Evolutionary conservation across 2,113 vertebrate species (phyloP).

Genomic region (Laticauda colubrina): DNA sequence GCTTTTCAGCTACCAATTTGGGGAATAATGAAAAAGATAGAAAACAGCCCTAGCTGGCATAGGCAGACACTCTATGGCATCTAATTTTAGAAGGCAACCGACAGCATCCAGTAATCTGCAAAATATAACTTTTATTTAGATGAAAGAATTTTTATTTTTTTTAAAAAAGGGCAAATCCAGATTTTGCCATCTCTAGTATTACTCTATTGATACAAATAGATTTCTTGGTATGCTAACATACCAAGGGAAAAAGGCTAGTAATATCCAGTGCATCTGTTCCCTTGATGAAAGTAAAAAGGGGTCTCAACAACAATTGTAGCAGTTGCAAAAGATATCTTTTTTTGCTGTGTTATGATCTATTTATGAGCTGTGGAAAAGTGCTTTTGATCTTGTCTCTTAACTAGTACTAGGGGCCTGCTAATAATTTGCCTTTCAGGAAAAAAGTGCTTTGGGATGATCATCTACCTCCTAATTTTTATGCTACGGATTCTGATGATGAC

Average conservation of each 20-base stretch:
- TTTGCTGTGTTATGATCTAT: no score
- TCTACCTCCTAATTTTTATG: neutral
- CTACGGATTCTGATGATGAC: neutral
- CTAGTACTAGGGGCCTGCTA: neutral
- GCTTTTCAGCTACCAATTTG: neutral
- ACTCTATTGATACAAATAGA: no score
- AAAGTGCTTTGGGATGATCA: neutral
- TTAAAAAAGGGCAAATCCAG: no score
- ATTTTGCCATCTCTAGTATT: no score
- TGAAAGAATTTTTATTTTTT: neutral
- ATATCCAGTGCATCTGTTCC: no score
- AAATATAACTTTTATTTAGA: neutral
- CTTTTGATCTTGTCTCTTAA: neutral
- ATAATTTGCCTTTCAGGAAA: neutral
- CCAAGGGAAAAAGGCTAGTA: no score
- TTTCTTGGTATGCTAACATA: no score
- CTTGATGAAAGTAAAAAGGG: no score
- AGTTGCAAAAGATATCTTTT: no score
- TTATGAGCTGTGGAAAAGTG: neutral
- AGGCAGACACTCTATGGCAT: neutral
- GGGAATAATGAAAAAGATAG: neutral
- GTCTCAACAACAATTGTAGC: no score
- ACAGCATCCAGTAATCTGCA: neutral
- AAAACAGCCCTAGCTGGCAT: neutral
- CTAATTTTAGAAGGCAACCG: neutral